Percentiles rank a stretch among this genome's conserved stretches.
These are phyloP conservation scores for Catagonus wagneri DNA, from an alignment of 2,113 vertebrate genomes.

Conservation along the genomic window DNA sequence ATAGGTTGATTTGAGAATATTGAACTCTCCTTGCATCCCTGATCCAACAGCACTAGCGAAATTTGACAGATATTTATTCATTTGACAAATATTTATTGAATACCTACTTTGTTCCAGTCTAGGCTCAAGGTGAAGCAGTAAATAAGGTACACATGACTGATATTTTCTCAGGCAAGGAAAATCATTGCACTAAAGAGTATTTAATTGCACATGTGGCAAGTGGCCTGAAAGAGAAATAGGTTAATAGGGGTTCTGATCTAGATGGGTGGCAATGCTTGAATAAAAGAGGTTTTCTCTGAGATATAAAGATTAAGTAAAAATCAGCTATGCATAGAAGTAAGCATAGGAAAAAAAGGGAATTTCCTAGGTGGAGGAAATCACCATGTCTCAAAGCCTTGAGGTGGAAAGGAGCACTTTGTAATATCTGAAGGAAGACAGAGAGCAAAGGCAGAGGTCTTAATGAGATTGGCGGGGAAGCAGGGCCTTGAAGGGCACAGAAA, in stretches of 20 bases:
- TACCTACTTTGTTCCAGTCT: conserved; percentile 32
- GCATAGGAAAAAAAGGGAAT: not conserved
- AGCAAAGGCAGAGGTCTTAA: not conserved
- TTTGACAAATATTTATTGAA: conserved; percentile 21
- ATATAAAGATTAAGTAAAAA: not conserved
- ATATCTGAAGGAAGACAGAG: not conserved
- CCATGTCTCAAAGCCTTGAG: not conserved
- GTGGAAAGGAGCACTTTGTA: not conserved
- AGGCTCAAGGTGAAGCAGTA: not conserved
- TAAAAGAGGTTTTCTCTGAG: not conserved
- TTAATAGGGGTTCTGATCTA: not conserved
- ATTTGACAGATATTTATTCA: conserved; percentile 5
- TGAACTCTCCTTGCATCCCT: too few relatives aligned
- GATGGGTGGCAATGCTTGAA: not conserved
- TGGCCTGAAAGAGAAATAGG: not conserved
- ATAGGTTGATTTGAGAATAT: too few relatives aligned
- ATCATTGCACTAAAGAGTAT: not conserved
- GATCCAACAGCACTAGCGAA: not conserved
- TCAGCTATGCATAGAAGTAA: not conserved
- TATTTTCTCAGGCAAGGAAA: not conserved
- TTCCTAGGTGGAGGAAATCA: not conserved
- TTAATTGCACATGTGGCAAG: not conserved
- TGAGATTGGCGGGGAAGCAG: not conserved
- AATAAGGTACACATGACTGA: not conserved
- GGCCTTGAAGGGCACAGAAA: not conserved